phyloP scores from a whole-genome alignment of 2,113 vertebrate genomes.

The Hydrolagus affinis region DNA sequence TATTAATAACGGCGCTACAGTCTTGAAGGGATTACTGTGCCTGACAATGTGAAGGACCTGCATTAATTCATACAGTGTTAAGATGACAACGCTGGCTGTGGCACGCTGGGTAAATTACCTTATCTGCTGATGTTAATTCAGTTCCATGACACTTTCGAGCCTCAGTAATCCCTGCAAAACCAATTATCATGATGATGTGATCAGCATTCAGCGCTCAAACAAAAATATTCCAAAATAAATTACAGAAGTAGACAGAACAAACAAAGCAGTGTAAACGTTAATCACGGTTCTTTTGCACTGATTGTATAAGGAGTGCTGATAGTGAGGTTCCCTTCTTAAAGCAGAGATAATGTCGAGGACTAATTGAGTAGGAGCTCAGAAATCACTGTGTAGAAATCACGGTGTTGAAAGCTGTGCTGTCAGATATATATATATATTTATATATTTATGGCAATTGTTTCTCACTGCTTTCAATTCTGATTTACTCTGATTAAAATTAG shows the following conservation, averaged over 20 bases:
- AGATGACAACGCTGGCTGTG: constrained; percentile 2
- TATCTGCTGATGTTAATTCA: constrained; percentile 29
- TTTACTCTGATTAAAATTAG: neutral
- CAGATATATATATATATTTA: neutral
- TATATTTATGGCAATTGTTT: neutral
- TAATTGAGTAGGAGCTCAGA: neutral
- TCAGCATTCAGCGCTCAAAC: constrained; percentile 13
- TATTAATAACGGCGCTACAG: neutral
- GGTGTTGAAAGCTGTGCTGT: neutral
- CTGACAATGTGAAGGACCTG: neutral
- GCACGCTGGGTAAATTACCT: neutral
- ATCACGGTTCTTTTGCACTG: neutral
- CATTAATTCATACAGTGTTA: constrained; percentile 3
- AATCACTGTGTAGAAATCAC: neutral
- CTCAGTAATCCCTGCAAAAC: constrained; percentile 17
- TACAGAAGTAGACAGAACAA: neutral
- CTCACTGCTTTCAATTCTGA: too few relatives aligned
- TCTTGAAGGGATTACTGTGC: constrained; percentile 2
- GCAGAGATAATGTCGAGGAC: neutral
- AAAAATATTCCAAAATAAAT: constrained; percentile 8
- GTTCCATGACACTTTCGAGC: constrained; percentile 3
- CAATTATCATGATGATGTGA: constrained; percentile 23
- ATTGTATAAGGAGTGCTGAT: neutral
- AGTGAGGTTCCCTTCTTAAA: neutral
- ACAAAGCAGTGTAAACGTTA: neutral